Conservation (phyloP, 2,888 invertebrate species). For the Dysmachus trigonus region DNA sequence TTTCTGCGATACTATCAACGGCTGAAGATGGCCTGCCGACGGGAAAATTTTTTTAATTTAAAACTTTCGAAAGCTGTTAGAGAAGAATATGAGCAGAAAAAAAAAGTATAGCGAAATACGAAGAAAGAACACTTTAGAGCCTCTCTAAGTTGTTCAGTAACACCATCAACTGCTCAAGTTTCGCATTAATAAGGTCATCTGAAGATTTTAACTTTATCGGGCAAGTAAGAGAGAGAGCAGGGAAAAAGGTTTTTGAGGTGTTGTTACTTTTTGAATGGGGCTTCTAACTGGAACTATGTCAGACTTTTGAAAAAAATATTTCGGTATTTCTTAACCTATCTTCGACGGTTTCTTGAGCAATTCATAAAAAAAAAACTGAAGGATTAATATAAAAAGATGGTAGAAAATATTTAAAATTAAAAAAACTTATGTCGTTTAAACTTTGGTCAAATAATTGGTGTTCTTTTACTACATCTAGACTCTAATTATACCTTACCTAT, state of each 20-base stretch:
- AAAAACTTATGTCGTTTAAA: not conserved
- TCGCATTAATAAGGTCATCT: slow-evolving; percentile 34
- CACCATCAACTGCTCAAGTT: slow-evolving; percentile 30
- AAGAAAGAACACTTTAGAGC: slow-evolving; percentile 11
- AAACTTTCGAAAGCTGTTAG: slow-evolving; percentile 24
- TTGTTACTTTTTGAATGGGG: not conserved
- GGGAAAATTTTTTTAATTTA: slow-evolving; percentile 25
- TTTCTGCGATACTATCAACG: slow-evolving; percentile 7
- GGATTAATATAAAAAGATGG: not conserved
- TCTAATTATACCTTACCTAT: no score
- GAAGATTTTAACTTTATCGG: slow-evolving; percentile 5
- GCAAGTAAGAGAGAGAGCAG: not conserved
- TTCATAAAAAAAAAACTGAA: not conserved
- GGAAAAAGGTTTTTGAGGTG: not conserved
- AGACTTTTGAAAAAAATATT: not conserved
- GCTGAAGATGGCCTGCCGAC: not conserved
- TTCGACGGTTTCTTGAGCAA: not conserved
- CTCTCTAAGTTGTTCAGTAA: slow-evolving; percentile 21
- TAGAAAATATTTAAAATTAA: not conserved
- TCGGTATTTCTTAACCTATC: not conserved
- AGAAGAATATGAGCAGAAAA: slow-evolving; percentile 19
- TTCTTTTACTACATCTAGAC: no score
- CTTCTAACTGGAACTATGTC: not conserved
- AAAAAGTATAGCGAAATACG: not conserved
- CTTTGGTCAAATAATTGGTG: no score